A percentile compares a stretch with the other conserved stretches of the same genome.
Conservation (phyloP, 2,113 vertebrate species). For the Erinaceus europaeus region DNA sequence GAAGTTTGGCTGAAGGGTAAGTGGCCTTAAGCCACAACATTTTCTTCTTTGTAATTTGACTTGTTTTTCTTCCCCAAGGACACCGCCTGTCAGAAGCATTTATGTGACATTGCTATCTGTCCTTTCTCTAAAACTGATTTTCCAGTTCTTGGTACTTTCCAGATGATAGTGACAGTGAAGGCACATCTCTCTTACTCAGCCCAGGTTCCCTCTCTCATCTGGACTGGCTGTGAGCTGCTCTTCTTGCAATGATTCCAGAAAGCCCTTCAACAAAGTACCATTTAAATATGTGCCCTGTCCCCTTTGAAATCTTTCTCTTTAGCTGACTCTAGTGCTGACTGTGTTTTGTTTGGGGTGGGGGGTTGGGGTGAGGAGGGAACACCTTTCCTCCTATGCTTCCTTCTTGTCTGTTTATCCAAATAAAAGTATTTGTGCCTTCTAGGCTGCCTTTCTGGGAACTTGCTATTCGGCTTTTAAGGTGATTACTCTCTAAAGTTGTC, state of each 20-base stretch:
- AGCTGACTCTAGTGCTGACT: neutral
- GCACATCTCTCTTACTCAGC: neutral
- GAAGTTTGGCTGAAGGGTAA: conserved; percentile 13
- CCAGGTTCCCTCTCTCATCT: neutral
- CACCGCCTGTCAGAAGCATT: neutral
- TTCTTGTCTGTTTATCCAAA: neutral
- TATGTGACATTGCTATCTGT: conserved; percentile 5
- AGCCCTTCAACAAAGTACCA: accelerated
- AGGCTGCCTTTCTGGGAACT: neutral
- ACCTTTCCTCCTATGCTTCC: neutral
- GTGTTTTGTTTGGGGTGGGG: too few species aligned
- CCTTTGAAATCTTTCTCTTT: neutral
- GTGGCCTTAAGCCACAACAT: neutral
- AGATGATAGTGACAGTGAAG: neutral
- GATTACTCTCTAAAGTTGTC: neutral
- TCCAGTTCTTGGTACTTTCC: neutral
- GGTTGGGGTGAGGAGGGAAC: too few species aligned
- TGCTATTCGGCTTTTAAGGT: neutral
- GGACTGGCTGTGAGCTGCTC: neutral
- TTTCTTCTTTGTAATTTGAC: neutral
- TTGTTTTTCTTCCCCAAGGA: neutral
- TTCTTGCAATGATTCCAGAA: accelerated
- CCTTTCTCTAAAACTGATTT: neutral
- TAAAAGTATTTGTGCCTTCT: neutral
- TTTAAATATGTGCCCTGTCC: neutral